Conservation (phyloP, 2,888 invertebrate species). For the Saturnia pavonia region DNA sequence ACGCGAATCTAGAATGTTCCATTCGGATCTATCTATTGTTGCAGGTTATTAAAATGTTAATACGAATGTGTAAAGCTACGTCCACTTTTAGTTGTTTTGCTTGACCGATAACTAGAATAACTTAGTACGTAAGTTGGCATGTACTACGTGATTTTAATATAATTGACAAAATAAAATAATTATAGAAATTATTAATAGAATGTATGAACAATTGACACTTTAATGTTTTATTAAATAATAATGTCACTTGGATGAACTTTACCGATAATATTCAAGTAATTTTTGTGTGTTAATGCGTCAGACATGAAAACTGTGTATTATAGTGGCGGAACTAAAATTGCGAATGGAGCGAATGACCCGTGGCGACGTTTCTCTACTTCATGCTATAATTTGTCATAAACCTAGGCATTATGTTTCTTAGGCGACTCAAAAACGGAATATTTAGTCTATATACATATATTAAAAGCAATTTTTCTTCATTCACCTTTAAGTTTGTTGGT, state of each 20-base stretch:
- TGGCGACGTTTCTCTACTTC: conserved; percentile 18
- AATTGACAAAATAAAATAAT: too few relatives aligned
- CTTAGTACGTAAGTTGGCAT: not conserved
- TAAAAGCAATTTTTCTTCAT: too few relatives aligned
- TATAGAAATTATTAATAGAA: too few relatives aligned
- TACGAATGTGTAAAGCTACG: not conserved
- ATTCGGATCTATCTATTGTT: not conserved
- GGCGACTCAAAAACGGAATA: conserved; percentile 15
- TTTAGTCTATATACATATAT: not conserved
- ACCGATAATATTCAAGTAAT: not conserved
- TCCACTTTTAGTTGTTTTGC: not conserved
- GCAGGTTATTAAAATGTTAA: not conserved
- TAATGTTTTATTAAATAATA: not conserved
- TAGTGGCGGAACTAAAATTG: not conserved
- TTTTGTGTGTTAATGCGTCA: not conserved
- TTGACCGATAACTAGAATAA: not conserved
- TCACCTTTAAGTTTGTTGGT: too few relatives aligned
- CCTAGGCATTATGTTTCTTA: conserved; percentile 20
- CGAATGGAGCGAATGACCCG: conserved; percentile 19
- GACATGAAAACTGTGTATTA: not conserved
- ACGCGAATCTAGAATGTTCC: not conserved
- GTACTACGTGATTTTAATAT: not conserved
- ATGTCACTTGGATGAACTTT: not conserved
- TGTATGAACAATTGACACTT: not conserved
- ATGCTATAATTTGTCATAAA: conserved; percentile 4